Evolutionary conservation across 2,888 invertebrate genomes (phyloP).

Genomic region (Xylota segnis): DNA sequence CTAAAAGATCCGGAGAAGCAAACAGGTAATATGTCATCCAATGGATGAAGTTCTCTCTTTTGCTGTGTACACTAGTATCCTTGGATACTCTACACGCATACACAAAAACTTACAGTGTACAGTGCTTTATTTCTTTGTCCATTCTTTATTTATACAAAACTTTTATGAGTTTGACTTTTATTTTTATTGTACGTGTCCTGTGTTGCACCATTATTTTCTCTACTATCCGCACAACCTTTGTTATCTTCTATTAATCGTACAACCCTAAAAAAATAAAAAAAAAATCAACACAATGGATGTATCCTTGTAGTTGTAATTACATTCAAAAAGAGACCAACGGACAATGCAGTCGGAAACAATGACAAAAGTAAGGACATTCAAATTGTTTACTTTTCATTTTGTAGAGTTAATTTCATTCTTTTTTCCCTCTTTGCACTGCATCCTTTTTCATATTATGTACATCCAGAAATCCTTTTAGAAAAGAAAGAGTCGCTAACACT

Average conservation of each 20-base stretch:
- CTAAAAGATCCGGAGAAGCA: constrained; percentile 90
- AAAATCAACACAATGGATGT: constrained; percentile 38
- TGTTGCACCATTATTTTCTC: constrained; percentile 64
- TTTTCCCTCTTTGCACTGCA: constrained; percentile 4
- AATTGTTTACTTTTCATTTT: constrained; percentile 50
- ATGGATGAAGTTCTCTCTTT: constrained; percentile 37
- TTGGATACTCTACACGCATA: constrained; percentile 7
- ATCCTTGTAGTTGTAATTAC: constrained; percentile 82
- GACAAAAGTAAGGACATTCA: constrained; percentile 72
- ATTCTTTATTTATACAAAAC: constrained; percentile 26
- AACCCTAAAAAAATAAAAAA: constrained; percentile 28
- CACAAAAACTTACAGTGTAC: neutral
- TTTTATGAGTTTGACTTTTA: constrained; percentile 56
- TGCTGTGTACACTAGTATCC: constrained; percentile 15
- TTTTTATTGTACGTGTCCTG: constrained; percentile 47
- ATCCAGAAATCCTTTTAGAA: neutral
- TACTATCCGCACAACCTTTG: constrained; percentile 73
- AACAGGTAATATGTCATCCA: constrained; percentile 85
- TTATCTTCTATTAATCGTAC: constrained; percentile 70
- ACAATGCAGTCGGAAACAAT: constrained; percentile 67
- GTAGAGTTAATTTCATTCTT: constrained; percentile 23
- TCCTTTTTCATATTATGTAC: neutral
- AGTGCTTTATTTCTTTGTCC: constrained; percentile 12
- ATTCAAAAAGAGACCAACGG: constrained; percentile 79
- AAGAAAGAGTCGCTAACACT: neutral